These are phyloP conservation scores for Dipodomys stephensi DNA, from an alignment of 2,113 vertebrate species.

Conservation along the genomic window DNA sequence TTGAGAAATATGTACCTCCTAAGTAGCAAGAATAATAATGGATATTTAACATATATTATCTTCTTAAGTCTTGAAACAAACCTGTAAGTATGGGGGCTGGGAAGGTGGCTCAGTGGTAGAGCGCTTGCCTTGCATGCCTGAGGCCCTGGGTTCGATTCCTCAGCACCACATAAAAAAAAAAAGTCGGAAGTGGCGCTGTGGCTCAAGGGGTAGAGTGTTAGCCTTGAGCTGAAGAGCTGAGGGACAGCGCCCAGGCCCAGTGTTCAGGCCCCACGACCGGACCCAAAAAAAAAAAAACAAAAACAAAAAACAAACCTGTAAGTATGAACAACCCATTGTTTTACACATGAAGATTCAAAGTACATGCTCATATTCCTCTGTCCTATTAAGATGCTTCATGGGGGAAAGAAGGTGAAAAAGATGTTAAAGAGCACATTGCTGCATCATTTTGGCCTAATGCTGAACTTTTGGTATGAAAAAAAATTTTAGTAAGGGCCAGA, in stretches of 20 bases:
- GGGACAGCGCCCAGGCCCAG: too few relatives aligned
- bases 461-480: neutral
- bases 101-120: too few relatives aligned
- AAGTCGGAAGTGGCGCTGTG: too few relatives aligned
- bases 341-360: neutral
- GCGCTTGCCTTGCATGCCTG: too few relatives aligned
- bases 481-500: neutral
- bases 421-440: neutral
- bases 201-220: too few relatives aligned
- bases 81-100: constrained; percentile 14
- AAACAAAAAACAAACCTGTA: constrained; percentile 9
- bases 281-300: too few relatives aligned
- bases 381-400: neutral
- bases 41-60: neutral
- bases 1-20: constrained; percentile 22
- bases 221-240: too few relatives aligned
- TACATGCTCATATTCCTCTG: neutral
- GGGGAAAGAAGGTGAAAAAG: neutral
- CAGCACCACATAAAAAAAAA: too few relatives aligned
- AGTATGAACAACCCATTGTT: constrained; percentile 1
- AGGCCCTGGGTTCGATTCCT: too few relatives aligned
- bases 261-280: too few relatives aligned
- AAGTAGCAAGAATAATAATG: neutral
- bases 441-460: neutral
- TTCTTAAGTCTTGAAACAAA: constrained; percentile 37